A percentile compares a stretch with the other conserved stretches of the same genome.
Evolutionary conservation across 2,113 vertebrate species (phyloP).

Genomic region (Pagrus major): DNA sequence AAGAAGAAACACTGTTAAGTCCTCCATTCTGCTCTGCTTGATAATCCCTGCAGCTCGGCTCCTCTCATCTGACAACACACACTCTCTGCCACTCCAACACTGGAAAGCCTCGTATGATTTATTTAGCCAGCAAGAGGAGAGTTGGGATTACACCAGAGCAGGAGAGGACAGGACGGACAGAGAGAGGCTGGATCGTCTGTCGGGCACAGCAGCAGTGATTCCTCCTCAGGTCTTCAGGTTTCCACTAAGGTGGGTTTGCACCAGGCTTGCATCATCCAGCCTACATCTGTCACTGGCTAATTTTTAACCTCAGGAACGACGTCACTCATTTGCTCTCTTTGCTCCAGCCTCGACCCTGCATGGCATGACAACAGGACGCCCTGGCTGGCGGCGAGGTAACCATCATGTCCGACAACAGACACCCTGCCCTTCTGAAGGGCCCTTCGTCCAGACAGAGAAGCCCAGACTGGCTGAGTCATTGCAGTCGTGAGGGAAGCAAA

Average conservation of each 20-base stretch:
- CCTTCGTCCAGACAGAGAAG: slow-evolving; percentile 11
- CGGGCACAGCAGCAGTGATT: neutral
- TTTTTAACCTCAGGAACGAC: slow-evolving; percentile 31
- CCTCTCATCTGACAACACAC: slow-evolving; percentile 50
- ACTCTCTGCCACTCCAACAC: neutral
- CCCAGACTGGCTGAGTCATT: slow-evolving; percentile 41
- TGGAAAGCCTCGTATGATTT: slow-evolving; percentile 36
- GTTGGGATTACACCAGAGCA: slow-evolving; percentile 44
- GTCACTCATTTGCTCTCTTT: slow-evolving; percentile 2
- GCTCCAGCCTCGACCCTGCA: slow-evolving; percentile 4
- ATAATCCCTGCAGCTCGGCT: slow-evolving; percentile 49
- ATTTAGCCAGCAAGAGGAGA: slow-evolving; percentile 25
- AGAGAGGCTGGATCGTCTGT: neutral
- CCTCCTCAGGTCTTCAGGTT: slow-evolving; percentile 13
- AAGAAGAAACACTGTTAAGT: slow-evolving; percentile 11
- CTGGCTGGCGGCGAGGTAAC: neutral
- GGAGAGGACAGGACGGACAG: neutral
- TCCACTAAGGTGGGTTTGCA: slow-evolving; percentile 50
- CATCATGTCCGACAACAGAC: slow-evolving; percentile 10
- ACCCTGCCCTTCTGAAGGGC: neutral
- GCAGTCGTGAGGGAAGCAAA: neutral
- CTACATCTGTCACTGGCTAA: slow-evolving; percentile 2
- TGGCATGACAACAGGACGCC: slow-evolving; percentile 13
- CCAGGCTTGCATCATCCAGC: slow-evolving; percentile 51
- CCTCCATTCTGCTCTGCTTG: slow-evolving; percentile 33